Percentiles rank a stretch among this genome's conserved stretches.
phyloP scores from a whole-genome alignment of 1,140 invertebrate genomes.

The Probaryconus sp. region DNA sequence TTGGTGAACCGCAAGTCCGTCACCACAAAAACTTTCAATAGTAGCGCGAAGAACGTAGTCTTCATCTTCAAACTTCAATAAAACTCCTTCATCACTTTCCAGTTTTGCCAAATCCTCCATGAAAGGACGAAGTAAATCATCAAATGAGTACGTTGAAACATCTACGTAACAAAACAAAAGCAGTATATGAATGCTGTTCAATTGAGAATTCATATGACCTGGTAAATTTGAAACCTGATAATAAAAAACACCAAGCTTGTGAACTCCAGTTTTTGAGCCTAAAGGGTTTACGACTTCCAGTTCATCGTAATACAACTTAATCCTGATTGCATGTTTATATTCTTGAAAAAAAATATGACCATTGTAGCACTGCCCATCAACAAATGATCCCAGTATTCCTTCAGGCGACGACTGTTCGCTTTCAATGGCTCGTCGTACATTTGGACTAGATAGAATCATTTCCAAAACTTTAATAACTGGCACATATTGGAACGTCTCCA shows the following conservation, averaged over 20 bases:
- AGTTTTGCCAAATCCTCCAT: conserved; percentile 13
- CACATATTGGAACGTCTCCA: conserved; percentile 39
- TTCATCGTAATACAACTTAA: conserved; percentile 37
- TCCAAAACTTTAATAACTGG: conserved; percentile 24
- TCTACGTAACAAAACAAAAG: conserved; percentile 21
- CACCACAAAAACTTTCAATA: conserved; percentile 33
- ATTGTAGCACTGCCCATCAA: conserved; percentile 11
- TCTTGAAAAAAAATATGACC: conserved; percentile 7
- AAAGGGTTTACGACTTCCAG: conserved; percentile 46
- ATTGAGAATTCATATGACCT: conserved; percentile 17
- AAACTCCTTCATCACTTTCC: conserved; percentile 9
- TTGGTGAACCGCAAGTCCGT: conserved; percentile 50
- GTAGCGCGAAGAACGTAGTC: conserved; percentile 24
- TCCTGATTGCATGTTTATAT: conserved; percentile 3
- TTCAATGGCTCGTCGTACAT: conserved; percentile 6
- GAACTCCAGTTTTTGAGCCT: conserved; percentile 39
- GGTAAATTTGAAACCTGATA: conserved; percentile 32
- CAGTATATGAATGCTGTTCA: conserved; percentile 31
- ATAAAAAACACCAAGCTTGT: conserved; percentile 44
- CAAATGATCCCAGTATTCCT: conserved; percentile 1
- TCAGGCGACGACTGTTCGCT: neutral
- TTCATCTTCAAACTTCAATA: conserved; percentile 4
- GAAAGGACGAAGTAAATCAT: conserved; percentile 3
- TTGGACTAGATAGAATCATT: conserved; percentile 11
- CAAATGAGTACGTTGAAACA: conserved; percentile 20